A percentile compares a stretch with the other conserved stretches of the same genome.
Conservation (phyloP, 2,797 vertebrate genomes). For the Premnoplex brunnescens region DNA sequence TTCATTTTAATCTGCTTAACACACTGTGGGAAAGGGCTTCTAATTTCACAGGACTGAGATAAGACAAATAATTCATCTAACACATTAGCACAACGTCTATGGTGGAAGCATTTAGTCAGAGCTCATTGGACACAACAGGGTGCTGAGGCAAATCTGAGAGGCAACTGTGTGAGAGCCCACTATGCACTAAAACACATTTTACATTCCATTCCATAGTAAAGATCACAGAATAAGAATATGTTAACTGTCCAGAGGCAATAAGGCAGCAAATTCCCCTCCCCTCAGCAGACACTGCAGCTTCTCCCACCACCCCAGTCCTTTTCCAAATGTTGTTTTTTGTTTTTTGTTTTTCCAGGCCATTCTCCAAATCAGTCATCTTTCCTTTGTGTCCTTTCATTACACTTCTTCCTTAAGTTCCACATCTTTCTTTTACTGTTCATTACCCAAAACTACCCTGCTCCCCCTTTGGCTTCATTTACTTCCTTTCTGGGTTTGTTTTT, state of each 20-base stretch:
- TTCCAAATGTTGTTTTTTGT: background rate
- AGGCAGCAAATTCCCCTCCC: background rate
- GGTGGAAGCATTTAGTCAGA: slow-evolving; percentile 35
- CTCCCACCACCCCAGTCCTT: background rate
- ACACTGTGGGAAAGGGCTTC: slow-evolving; percentile 68
- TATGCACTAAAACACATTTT: background rate
- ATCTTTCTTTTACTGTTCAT: slow-evolving; percentile 43
- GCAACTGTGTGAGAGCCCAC: background rate
- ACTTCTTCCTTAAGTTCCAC: slow-evolving; percentile 31
- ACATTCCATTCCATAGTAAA: background rate
- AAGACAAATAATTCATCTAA: slow-evolving; percentile 72
- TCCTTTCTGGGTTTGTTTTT: slow-evolving; percentile 60
- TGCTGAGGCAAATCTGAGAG: background rate
- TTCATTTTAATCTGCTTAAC: slow-evolving; percentile 75
- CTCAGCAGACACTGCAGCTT: background rate
- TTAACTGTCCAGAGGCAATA: background rate
- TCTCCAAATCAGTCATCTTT: slow-evolving; percentile 47
- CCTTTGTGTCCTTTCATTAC: slow-evolving; percentile 25
- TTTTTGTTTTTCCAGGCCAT: background rate
- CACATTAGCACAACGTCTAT: slow-evolving; percentile 49
- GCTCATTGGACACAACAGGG: slow-evolving; percentile 33
- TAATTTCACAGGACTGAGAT: slow-evolving; percentile 74
- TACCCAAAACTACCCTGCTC: slow-evolving; percentile 42
- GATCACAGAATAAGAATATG: background rate
- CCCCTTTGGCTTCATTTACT: slow-evolving; percentile 46